Percentiles rank a stretch among this genome's conserved stretches.
phyloP scores from a whole-genome alignment of 2,888 invertebrate genomes.

The Polylopha cassiicola region DNA sequence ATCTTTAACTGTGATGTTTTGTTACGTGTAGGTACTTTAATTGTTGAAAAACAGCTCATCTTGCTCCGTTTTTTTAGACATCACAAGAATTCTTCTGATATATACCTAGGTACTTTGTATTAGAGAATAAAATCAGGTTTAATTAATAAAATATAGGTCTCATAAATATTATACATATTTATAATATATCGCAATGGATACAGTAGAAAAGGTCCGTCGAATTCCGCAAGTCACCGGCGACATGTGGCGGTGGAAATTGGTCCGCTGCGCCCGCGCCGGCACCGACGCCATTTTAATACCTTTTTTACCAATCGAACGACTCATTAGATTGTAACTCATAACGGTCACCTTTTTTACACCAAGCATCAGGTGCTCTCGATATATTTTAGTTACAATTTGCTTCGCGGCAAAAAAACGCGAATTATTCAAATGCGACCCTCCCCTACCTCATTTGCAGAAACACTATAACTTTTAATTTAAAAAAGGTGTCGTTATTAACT shows the following conservation, averaged over 20 bases:
- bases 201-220: slow-evolving; percentile 10
- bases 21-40: too few relatives aligned
- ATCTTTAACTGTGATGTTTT: too few relatives aligned
- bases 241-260: slow-evolving; percentile 68
- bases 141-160: too few relatives aligned
- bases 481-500: slow-evolving; percentile 26
- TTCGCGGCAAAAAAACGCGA: slow-evolving; percentile 40
- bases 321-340: slow-evolving; percentile 70
- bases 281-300: slow-evolving; percentile 50
- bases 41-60: too few relatives aligned
- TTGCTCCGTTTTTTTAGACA: too few relatives aligned
- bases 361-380: slow-evolving; percentile 48
- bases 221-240: slow-evolving; percentile 65
- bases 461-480: slow-evolving; percentile 25
- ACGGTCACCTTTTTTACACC: slow-evolving; percentile 60
- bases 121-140: too few relatives aligned
- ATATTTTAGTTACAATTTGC: slow-evolving; percentile 43
- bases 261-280: too few relatives aligned
- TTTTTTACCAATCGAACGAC: slow-evolving; percentile 55
- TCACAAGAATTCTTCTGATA: too few relatives aligned
- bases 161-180: too few relatives aligned
- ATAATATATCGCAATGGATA: slow-evolving; percentile 10
- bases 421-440: slow-evolving; percentile 34
- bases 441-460: slow-evolving; percentile 30
- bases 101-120: too few relatives aligned